Conservation (phyloP, 2,113 vertebrate genomes). For the Sapajus apella region DNA sequence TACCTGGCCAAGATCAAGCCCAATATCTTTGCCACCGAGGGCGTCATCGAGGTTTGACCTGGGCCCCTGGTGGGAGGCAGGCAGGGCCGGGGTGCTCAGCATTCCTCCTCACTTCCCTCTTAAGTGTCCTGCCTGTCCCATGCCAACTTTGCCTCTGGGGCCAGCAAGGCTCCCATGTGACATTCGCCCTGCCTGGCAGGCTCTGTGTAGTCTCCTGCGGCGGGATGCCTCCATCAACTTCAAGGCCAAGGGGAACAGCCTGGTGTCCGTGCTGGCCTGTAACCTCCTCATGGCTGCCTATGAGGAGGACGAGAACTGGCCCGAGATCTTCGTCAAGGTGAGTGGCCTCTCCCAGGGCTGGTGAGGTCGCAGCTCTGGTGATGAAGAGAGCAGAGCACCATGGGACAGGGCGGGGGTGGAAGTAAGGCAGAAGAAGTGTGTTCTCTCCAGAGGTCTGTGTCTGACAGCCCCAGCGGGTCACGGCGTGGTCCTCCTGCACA, state of each 20-base stretch:
- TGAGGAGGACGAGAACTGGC: slow-evolving; percentile 99
- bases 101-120: accelerated
- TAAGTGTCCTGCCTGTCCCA: neutral
- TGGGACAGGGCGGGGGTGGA: accelerated
- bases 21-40: slow-evolving; percentile 98
- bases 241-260: slow-evolving; percentile 97
- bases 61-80: no score
- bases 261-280: slow-evolving; percentile 96
- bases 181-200: slow-evolving; percentile 79
- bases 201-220: slow-evolving; percentile 95
- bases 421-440: accelerated
- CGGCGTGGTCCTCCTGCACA: neutral
- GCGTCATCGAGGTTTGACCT: slow-evolving; percentile 94
- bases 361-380: accelerated
- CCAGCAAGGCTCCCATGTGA: neutral
- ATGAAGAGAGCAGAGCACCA: accelerated
- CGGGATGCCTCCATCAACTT: slow-evolving; percentile 97
- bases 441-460: accelerated
- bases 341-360: neutral
- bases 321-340: slow-evolving; percentile 98
- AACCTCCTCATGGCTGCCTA: slow-evolving; percentile 98
- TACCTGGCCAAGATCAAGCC: slow-evolving; percentile 98
- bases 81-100: no score
- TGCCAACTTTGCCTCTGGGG: neutral
- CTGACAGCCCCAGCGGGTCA: accelerated